A percentile compares a stretch with the other conserved stretches of the same genome.
Conservation (phyloP, 2,113 vertebrate genomes). For the Heliornis fulica region DNA sequence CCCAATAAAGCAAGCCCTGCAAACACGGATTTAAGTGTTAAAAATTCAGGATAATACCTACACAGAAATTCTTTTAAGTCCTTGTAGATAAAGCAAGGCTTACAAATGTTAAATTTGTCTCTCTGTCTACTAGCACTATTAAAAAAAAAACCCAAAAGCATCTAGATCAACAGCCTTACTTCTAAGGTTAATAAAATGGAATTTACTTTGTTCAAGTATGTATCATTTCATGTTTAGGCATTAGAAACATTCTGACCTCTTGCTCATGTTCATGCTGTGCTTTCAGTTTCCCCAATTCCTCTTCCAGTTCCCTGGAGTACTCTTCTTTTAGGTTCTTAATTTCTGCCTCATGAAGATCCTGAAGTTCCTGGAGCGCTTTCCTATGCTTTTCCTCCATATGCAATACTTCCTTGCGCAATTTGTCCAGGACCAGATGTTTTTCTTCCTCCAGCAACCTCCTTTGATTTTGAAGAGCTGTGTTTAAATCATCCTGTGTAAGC, state of each 20-base stretch:
- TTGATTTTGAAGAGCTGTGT: constrained; percentile 59
- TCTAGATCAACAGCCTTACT: not conserved
- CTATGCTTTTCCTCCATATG: constrained; percentile 77
- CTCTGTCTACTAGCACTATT: not conserved
- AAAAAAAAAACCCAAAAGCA: not conserved
- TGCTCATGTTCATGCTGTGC: constrained; percentile 74
- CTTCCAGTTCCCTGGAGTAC: constrained; percentile 10
- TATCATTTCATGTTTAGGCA: not conserved
- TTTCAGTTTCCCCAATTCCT: constrained; percentile 49
- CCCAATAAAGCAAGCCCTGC: not conserved
- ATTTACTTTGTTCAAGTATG: not conserved
- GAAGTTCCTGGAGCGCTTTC: constrained; percentile 73
- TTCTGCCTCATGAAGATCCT: constrained; percentile 60
- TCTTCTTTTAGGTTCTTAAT: constrained; percentile 63
- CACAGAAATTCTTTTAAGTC: not conserved
- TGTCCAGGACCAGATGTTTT: constrained; percentile 70
- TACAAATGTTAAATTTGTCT: not conserved
- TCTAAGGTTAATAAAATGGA: not conserved
- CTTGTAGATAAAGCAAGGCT: not conserved
- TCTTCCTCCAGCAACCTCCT: constrained; percentile 74
- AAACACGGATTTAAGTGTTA: not conserved
- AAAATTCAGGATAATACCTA: not conserved
- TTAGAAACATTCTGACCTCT: constrained; percentile 67
- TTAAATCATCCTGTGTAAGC: constrained; percentile 41
- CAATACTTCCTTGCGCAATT: constrained; percentile 74